Conservation (phyloP, 1,140 invertebrate species). For the Pseudomyrmex sp. region DNA sequence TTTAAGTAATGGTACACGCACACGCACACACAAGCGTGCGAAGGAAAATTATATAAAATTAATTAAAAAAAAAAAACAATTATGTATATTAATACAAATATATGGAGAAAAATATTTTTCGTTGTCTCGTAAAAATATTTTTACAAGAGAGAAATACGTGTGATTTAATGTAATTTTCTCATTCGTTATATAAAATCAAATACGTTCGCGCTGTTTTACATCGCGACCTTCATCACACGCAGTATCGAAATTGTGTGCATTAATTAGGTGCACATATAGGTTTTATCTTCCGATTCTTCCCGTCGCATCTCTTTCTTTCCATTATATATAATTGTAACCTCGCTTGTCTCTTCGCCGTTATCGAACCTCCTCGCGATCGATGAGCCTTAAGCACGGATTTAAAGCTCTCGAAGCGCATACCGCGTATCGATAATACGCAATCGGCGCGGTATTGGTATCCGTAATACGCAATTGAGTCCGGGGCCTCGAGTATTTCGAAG, state of each 20-base stretch:
- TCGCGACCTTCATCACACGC: background rate
- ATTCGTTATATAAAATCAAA: background rate
- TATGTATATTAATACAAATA: background rate
- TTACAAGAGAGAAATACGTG: background rate
- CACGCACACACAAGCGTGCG: too few species aligned
- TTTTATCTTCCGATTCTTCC: background rate
- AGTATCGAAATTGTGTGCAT: background rate
- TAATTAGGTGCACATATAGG: too few species aligned
- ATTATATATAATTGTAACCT: constrained; percentile 7
- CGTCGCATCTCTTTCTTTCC: constrained; percentile 8
- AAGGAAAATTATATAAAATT: too few species aligned
- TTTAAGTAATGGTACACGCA: too few species aligned
- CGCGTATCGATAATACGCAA: constrained; percentile 50
- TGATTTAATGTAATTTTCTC: background rate
- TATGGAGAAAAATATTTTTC: background rate
- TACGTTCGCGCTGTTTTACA: background rate
- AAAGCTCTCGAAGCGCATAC: constrained; percentile 49
- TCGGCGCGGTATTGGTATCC: constrained; percentile 41
- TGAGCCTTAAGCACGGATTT: constrained; percentile 51
- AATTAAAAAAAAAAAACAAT: background rate
- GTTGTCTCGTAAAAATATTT: background rate
- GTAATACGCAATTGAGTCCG: constrained; percentile 58
- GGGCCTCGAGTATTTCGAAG: constrained; percentile 38
- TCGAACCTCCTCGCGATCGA: constrained; percentile 27
- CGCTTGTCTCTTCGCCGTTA: constrained; percentile 28